Base-by-base conservation (phyloP, 2,888 invertebrate genomes). In the Tridacna gigas region DNA sequence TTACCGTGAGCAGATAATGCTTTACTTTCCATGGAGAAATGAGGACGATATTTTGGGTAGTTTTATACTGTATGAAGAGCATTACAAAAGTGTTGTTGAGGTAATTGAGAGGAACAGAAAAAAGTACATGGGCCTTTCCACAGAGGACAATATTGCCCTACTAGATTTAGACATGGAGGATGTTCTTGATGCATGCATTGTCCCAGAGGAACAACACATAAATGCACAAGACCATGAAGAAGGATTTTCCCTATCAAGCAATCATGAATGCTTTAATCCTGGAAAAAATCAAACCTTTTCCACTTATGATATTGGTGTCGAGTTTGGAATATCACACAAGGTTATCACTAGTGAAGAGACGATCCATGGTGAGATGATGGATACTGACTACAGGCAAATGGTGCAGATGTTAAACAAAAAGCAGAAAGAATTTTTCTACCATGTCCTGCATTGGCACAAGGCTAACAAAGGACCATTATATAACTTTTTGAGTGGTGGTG, bases 401-500 rank as follows among this genome's bases (percentile, higher is more conserved):
- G 65, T 86, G 25, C 65, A 74, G 76, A n/a, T 15, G 37, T 61
- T 89, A 22, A 89, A 86, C 47, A 48, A 60, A 18, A 28, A 81
- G 48, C 84, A 86, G 74, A 76, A 63, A 47, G 65, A 74, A n/a
- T 86, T 84, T 69, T 80, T 86, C 47, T 77, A 79, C 51, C 73
- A 86, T 77, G 78, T 82, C 12, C 25, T 88, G 22, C 47, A 77
- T 48, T 45, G 63, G 63, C 13, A 75, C 15, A 88, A 85, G 78
- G 85, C 84, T 25, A 56, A 47, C 26, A 73, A 60, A 45, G 71
- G 47, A 22, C 86, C 84, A 28, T 51, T 87, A n/a, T 83, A 83
- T 73, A 75, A 60, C 22, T 88, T 88, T 69, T 60, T 88, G 15
- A 79, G 77, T 74, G 86, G 88, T 66, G 88, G 86, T 20, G 88